Conservation (phyloP, 2,113 vertebrate species). For the Cyphomyrus plagiostoma region DNA sequence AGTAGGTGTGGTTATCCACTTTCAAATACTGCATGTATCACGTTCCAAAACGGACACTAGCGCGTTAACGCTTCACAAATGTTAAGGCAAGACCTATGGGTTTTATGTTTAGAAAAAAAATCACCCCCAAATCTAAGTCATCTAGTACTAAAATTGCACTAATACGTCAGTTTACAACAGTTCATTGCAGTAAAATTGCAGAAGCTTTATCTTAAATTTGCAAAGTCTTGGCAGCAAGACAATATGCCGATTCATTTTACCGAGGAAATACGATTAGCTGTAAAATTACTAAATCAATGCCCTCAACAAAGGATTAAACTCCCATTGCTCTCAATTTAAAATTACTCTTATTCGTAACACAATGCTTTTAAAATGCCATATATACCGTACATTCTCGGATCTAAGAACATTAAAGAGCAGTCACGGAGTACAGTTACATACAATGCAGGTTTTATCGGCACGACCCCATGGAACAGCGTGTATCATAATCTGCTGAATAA, state of each 20-base stretch:
- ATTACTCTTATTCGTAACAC: not conserved
- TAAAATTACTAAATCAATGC: not conserved
- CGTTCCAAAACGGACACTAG: not conserved
- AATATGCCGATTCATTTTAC: not conserved
- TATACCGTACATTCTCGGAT: not conserved
- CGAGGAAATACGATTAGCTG: not conserved
- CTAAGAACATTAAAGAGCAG: not conserved
- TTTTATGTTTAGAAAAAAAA: not conserved
- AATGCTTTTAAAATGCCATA: not conserved
- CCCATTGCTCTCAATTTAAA: not conserved
- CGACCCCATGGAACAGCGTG: not conserved
- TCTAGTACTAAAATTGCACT: not conserved
- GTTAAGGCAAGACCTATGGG: not conserved
- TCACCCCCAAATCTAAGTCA: not conserved
- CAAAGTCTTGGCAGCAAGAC: not conserved
- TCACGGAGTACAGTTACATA: not conserved
- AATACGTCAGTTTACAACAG: not conserved
- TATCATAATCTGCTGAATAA: not conserved
- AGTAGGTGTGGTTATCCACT: not conserved
- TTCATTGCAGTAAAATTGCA: not conserved
- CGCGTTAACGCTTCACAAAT: not conserved
- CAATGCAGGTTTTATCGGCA: not conserved
- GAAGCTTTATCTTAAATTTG: not conserved
- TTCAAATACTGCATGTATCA: not conserved
- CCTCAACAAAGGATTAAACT: not conserved